Evolutionary conservation across 2,113 vertebrate genomes (phyloP), one percentile per base, ranked within the genome.

Genomic region (Rafetus swinhoei): DNA sequence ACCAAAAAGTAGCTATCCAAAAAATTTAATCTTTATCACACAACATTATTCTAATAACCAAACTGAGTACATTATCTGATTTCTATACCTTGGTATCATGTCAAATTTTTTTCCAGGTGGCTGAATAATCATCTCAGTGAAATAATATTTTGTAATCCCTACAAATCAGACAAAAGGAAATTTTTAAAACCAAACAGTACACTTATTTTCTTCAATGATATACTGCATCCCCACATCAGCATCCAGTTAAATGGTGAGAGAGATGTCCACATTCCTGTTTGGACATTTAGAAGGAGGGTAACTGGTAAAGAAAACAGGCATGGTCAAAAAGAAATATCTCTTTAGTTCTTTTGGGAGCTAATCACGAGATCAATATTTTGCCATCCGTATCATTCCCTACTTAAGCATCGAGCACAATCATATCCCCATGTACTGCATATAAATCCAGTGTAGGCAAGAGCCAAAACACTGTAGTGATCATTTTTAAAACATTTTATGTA

Each of bases 131-230:
- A 99, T 97, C 97, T 99, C 99, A 1, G 99, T 99, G 96, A 99
- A 91, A 95, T 99, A 99, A 87, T 99, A 98, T 91, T 99, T 99
- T 93, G 98, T 85, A 14, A 97, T 98, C 87, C 97, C 99, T 99
- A 96, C 85, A 98, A 97, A 79, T 97, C 84, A 97, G 77, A 95
- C 39, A 69, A 77, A 56, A 93, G 92, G 32, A 55, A 15, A 80
- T 25, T 55, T 91, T 89, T 87, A 22, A 84, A 84, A 29, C 25
- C n/a, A 4, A 92, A 35, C 65, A 94, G 18, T 95, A 93, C 2
- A 0, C 1, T 54, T 56, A 69, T 84, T 6, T 50, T 87, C 86
- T 35, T 62, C 45, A 86, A 2, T 77, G 91, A 89, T 29, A 87
- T 62, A 91, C 54, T 0, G 0, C 88, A 82, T 87, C 65, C 32